These are phyloP conservation scores for Drosophila pachea DNA, from an alignment of 1,140 invertebrate genomes.

Conservation along the genomic window DNA sequence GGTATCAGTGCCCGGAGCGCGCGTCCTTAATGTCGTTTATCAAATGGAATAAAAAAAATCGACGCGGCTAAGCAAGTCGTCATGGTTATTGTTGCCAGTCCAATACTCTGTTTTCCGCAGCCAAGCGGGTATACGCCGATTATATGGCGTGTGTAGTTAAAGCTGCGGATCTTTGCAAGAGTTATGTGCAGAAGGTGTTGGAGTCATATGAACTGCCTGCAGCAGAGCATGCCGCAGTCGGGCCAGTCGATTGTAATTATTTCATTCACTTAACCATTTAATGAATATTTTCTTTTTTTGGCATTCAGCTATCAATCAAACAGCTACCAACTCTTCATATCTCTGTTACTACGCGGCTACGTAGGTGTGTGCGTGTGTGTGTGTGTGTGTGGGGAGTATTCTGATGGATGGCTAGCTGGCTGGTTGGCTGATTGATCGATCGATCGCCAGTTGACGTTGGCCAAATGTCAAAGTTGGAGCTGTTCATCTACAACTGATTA, in stretches of 20 bases:
- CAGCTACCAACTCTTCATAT: slow-evolving; percentile 21
- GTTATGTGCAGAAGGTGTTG: too few species aligned
- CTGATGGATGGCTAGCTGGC: slow-evolving; percentile 65
- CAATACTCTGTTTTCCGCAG: too few species aligned
- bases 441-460: slow-evolving; percentile 54
- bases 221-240: slow-evolving; percentile 5
- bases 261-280: neutral
- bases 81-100: neutral
- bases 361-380: slow-evolving; percentile 5
- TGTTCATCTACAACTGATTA: slow-evolving; percentile 64
- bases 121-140: too few species aligned
- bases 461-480: slow-evolving; percentile 56
- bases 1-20: slow-evolving; percentile 26
- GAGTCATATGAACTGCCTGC: too few species aligned
- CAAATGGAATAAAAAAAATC: slow-evolving; percentile 41
- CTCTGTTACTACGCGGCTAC: slow-evolving; percentile 3
- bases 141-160: too few species aligned
- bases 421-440: slow-evolving; percentile 66
- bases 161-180: too few species aligned
- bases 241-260: too few species aligned
- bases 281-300: slow-evolving; percentile 18
- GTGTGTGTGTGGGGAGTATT: slow-evolving; percentile 34
- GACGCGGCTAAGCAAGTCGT: slow-evolving; percentile 61
- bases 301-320: slow-evolving; percentile 65
- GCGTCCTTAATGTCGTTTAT: slow-evolving; percentile 41